A percentile compares a stretch with the other conserved stretches of the same genome.
These are phyloP conservation scores for Horisme vitalbata DNA, from an alignment of 2,888 invertebrate species.

Conservation along the genomic window DNA sequence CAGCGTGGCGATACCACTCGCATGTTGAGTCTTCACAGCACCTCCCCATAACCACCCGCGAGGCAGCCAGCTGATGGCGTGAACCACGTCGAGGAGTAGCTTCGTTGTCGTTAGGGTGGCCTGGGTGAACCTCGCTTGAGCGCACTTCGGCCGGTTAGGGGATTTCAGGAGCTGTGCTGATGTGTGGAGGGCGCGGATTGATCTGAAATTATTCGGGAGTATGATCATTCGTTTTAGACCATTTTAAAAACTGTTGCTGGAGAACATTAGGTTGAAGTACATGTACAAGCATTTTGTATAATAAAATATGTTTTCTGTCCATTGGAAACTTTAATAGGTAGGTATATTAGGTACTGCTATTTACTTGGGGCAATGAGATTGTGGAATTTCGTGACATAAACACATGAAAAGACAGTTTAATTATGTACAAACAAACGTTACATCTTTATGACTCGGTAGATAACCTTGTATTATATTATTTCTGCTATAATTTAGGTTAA, in stretches of 20 bases:
- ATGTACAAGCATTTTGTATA: too few species aligned
- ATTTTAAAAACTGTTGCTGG: not conserved
- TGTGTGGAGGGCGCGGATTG: constrained; percentile 59
- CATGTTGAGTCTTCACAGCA: constrained; percentile 68
- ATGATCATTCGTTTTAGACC: not conserved
- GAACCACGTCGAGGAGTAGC: constrained; percentile 85
- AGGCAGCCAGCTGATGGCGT: constrained; percentile 92
- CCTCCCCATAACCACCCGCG: constrained; percentile 91
- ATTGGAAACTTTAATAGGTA: too few species aligned
- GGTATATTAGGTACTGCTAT: too few species aligned
- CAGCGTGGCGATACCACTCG: constrained; percentile 55
- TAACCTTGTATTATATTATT: too few species aligned
- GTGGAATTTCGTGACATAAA: too few species aligned
- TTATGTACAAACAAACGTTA: too few species aligned
- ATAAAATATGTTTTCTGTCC: too few species aligned
- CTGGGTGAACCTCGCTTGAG: constrained; percentile 60
- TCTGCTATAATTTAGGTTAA: too few species aligned
- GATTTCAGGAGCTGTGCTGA: constrained; percentile 50
- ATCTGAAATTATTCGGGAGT: constrained; percentile 43
- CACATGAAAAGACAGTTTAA: too few species aligned
- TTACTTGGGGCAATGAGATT: too few species aligned
- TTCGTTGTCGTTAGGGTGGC: constrained; percentile 65
- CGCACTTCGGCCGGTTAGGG: constrained; percentile 53
- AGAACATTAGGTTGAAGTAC: too few species aligned
- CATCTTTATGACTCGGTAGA: too few species aligned